Evolutionary conservation across 2,888 invertebrate genomes (phyloP).

Genomic region (Sturmia bella): DNA sequence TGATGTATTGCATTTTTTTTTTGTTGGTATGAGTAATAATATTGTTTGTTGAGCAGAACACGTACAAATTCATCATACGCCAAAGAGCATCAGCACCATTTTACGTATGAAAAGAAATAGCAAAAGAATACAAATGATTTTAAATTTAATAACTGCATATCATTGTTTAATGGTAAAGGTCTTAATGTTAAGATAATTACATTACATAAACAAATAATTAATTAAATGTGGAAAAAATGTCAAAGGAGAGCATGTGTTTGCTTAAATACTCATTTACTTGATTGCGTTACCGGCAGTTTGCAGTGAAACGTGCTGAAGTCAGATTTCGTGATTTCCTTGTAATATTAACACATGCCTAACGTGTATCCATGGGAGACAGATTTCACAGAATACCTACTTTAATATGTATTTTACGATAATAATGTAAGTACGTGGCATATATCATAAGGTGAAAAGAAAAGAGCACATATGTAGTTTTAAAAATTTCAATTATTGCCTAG

Average conservation of each 20-base stretch:
- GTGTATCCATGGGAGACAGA: too few relatives aligned
- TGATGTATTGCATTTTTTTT: constrained; percentile 24
- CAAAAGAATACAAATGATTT: constrained; percentile 46
- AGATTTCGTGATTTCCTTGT: constrained; percentile 5
- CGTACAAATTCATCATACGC: constrained; percentile 33
- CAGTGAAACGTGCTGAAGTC: constrained; percentile 11
- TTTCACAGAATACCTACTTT: too few relatives aligned
- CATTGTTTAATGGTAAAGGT: constrained; percentile 5
- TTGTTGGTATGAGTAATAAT: neutral
- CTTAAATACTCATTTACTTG: neutral
- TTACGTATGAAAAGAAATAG: constrained; percentile 56
- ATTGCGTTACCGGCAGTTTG: neutral
- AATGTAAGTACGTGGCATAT: too few relatives aligned
- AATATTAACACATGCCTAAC: too few relatives aligned
- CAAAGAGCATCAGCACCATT: constrained; percentile 26
- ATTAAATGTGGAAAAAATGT: neutral
- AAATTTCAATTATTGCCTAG: too few relatives aligned
- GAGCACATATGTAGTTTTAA: too few relatives aligned
- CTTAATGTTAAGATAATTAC: neutral
- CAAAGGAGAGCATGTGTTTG: neutral
- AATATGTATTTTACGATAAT: too few relatives aligned
- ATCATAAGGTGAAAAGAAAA: too few relatives aligned
- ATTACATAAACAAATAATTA: constrained; percentile 14
- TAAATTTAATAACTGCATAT: constrained; percentile 15
- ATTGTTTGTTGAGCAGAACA: constrained; percentile 11